These are phyloP conservation scores for Masnerella sp. DNA, from an alignment of 2,888 invertebrate species.

Conservation along the genomic window DNA sequence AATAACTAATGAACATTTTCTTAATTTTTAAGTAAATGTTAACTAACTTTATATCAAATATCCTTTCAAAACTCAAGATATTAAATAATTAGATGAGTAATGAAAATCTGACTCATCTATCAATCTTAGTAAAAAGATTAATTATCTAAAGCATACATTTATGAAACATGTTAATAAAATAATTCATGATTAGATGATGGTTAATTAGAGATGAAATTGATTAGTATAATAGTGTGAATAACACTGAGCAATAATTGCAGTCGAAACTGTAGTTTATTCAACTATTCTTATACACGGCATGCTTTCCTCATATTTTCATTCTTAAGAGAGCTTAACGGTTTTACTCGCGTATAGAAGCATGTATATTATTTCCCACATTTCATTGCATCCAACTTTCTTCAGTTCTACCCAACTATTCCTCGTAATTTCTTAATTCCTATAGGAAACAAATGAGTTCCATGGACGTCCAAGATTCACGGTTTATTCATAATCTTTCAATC, in stretches of 20 bases:
- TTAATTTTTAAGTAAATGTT: too few relatives aligned
- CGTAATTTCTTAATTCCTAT: conserved; percentile 2
- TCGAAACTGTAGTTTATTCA: conserved; percentile 29
- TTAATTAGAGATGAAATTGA: conserved; percentile 5
- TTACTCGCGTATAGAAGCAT: conserved; percentile 18
- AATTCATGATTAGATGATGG: not conserved
- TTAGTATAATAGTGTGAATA: conserved; percentile 2
- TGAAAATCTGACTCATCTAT: too few relatives aligned
- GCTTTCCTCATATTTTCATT: conserved; percentile 50
- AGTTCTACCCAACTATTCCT: conserved; percentile 25
- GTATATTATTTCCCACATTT: conserved; percentile 38
- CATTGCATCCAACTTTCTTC: conserved; percentile 33
- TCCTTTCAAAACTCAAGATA: not conserved
- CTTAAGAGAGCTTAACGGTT: conserved; percentile 37
- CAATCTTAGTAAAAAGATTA: too few relatives aligned
- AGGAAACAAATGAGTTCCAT: conserved; percentile 2
- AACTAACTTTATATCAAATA: too few relatives aligned
- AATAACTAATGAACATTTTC: not conserved
- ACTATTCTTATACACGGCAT: conserved; percentile 12
- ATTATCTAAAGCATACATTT: too few relatives aligned
- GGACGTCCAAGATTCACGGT: not conserved
- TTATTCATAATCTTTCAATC: conserved; percentile 5
- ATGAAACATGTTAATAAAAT: too few relatives aligned
- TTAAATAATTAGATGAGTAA: too few relatives aligned
- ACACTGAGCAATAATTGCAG: not conserved